Percentiles rank a stretch among this genome's conserved stretches.
Evolutionary conservation across 1,140 invertebrate species (phyloP).

Genomic region (Stenopsyche tienmushanensis): DNA sequence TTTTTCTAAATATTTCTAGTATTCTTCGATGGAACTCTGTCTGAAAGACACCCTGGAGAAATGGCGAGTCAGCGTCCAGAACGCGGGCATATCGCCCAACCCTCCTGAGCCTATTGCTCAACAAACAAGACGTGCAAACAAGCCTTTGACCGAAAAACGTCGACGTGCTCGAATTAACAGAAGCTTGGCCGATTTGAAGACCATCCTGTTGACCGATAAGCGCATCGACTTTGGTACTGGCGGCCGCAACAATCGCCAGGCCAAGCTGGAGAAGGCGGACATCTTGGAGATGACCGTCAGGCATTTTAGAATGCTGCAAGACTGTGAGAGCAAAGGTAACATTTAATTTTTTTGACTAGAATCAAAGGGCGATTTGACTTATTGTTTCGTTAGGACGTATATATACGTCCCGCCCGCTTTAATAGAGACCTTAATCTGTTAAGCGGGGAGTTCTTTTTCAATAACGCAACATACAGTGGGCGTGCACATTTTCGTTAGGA

Average conservation of each 20-base stretch:
- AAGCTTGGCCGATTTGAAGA: conserved; percentile 82
- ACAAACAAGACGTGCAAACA: conserved; percentile 64
- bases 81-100: neutral
- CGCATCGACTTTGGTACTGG: conserved; percentile 53
- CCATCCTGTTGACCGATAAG: conserved; percentile 71
- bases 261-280: conserved; percentile 88
- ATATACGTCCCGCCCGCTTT: too few species aligned
- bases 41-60: conserved; percentile 5
- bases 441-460: too few species aligned
- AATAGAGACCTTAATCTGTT: too few species aligned
- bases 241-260: conserved; percentile 66
- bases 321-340: conserved; percentile 63
- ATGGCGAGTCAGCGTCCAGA: neutral
- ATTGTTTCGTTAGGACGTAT: too few species aligned
- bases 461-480: too few species aligned
- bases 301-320: conserved; percentile 74
- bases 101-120: neutral
- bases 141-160: conserved; percentile 91
- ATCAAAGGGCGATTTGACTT: too few species aligned
- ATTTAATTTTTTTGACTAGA: too few species aligned
- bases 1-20: neutral
- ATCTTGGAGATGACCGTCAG: conserved; percentile 89
- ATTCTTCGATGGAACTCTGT: neutral
- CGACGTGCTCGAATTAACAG: conserved; percentile 86
- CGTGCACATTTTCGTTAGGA: too few species aligned